These are phyloP conservation scores for Laspeyria flexula DNA, from an alignment of 2,888 invertebrate species.

Conservation along the genomic window DNA sequence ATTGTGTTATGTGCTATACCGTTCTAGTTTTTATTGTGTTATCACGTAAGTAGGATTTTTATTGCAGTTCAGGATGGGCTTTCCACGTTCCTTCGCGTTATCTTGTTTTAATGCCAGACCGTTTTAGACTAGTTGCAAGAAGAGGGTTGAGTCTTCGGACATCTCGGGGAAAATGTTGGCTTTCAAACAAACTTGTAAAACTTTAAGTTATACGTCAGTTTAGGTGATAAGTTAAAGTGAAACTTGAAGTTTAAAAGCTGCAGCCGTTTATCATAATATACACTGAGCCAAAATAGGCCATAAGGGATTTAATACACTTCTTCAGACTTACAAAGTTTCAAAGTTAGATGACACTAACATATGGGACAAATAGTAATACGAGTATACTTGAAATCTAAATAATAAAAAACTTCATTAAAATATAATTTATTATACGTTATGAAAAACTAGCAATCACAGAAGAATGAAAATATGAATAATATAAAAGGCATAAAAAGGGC, in stretches of 20 bases:
- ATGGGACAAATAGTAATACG: too few species aligned
- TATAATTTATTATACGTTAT: too few species aligned
- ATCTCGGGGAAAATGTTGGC: conserved; percentile 4
- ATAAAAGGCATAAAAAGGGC: too few species aligned
- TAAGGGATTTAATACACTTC: not conserved
- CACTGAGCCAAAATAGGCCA: not conserved
- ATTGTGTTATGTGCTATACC: conserved; percentile 27
- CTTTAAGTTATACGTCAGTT: conserved; percentile 10
- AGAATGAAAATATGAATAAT: too few species aligned
- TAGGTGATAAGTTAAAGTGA: conserved; percentile 8
- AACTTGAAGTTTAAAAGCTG: not conserved
- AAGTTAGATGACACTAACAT: too few species aligned
- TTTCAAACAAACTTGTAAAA: conserved; percentile 5
- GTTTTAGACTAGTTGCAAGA: conserved; percentile 9
- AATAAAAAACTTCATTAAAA: too few species aligned
- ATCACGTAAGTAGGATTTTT: conserved; percentile 38
- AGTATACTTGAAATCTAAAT: too few species aligned
- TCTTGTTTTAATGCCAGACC: conserved; percentile 18
- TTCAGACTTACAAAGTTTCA: too few species aligned
- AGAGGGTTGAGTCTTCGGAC: conserved; percentile 8
- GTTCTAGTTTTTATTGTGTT: conserved; percentile 39
- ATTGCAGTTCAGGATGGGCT: conserved; percentile 9
- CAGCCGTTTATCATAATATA: not conserved
- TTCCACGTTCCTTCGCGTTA: conserved; percentile 16
- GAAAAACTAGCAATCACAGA: too few species aligned